Percentiles rank a stretch among this genome's conserved stretches.
phyloP scores from a whole-genome alignment of 2,113 vertebrate species.

The Callopanchax toddi region DNA sequence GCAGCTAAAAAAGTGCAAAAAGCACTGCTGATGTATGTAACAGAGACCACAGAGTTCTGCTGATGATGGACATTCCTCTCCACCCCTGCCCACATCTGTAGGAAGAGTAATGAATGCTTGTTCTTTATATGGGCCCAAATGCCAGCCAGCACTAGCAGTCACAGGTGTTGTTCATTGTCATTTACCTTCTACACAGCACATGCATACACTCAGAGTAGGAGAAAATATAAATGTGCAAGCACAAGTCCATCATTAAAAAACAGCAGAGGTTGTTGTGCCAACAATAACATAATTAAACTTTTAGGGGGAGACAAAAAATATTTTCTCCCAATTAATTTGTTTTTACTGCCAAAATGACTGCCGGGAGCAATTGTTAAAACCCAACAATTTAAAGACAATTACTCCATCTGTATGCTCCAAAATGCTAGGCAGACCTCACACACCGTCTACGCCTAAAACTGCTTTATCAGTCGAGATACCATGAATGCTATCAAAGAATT shows the following conservation, averaged over 20 bases:
- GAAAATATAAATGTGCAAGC: slow-evolving; percentile 17
- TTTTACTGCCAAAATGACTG: slow-evolving; percentile 16
- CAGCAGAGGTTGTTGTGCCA: too few relatives aligned
- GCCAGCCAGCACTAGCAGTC: slow-evolving; percentile 7
- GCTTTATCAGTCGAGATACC: slow-evolving; percentile 13
- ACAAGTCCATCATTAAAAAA: slow-evolving; percentile 14
- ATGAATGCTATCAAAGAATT: slow-evolving; percentile 5
- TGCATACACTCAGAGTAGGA: neutral
- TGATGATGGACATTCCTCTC: slow-evolving; percentile 31
- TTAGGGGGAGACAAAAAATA: too few relatives aligned
- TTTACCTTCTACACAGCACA: too few relatives aligned
- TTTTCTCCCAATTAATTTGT: neutral
- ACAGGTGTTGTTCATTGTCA: slow-evolving; percentile 2
- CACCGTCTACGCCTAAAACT: neutral
- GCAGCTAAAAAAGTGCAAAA: slow-evolving; percentile 11
- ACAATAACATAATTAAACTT: too few relatives aligned
- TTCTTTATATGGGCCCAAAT: neutral
- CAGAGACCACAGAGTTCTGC: slow-evolving; percentile 16
- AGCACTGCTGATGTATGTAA: slow-evolving; percentile 11
- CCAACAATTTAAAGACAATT: slow-evolving; percentile 8
- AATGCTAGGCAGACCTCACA: neutral
- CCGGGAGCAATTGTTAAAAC: slow-evolving; percentile 20
- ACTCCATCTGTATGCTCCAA: too few relatives aligned
- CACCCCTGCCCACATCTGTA: slow-evolving; percentile 5
- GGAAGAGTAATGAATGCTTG: neutral